Evolutionary conservation across 2,888 invertebrate genomes (phyloP), one percentile per base, ranked within the genome.

Genomic region (Euzophera pinguis): DNA sequence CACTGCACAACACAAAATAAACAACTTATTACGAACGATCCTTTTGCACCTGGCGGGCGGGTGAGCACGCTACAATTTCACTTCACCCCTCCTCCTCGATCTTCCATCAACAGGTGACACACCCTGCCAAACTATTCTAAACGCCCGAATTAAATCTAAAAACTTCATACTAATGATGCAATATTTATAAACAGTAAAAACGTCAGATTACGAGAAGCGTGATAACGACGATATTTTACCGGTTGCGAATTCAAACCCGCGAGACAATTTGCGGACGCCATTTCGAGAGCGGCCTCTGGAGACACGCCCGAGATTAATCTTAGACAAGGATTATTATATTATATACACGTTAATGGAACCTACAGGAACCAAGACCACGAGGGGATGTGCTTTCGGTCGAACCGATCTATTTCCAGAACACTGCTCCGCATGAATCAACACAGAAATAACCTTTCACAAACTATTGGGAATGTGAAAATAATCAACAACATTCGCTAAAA

Each of bases 361-460:
- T 78, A 72, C 70, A 71, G 73, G 76, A 74, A 79, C 82, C 81
- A 64, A 72, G 67, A 69, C 69, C 65, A 72, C 75, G 69, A 75
- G 78, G 85, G 84, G 87, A 87, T 86, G 87, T 80, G 84, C 78
- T 76, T 84, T 83, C 72, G 71, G 72, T 64, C 82, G 80, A 75
- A 74, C 80, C 65, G 75, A 76, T 88, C 89, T 89, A 89, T 89
- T 90, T 90, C 84, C 86, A 88, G 90, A 85, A 80, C 84, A 76
- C 78, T 81, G 84, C 89, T 80, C 82, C 81, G 87, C 86, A 87
- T 87, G 86, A 89, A 89, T 89, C 89, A 88, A 89, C 89, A 87
- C 89, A 83, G 75, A 90, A 90, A 90, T 90, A 89, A 89, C 88
- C 87, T 87, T 89, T 87, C 88, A 88, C 82, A 78, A 81, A 80